Base-by-base conservation (phyloP, 92 coral and sea anemone genomes). In the Epizoanthus illoricatus region DNA sequence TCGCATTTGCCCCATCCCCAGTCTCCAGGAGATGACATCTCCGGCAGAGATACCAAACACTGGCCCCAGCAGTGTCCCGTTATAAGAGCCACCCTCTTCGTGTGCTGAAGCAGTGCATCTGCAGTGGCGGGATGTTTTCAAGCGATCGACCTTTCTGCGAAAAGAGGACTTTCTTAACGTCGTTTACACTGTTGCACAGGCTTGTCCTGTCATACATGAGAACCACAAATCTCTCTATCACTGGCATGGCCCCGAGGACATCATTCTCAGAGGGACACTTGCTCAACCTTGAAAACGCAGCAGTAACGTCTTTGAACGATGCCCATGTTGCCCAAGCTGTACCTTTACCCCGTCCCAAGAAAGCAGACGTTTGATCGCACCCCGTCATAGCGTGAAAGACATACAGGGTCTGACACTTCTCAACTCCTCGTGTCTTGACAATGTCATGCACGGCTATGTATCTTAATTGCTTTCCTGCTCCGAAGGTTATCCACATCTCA, bases 1-100 rank as follows among this genome's bases (percentile, higher is more conserved):
- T 84, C 87, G 42, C 82, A 62, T 58, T 45, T 85, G 58, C 20
- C 16, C 82, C 83, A 74, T 61, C 87, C 87, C 87, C 87, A 74
- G 20, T 75, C 83, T 73, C 73, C 63, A 9, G 83, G 87, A 40
- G 83, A 84, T 24, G 87, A 75, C 36, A 75, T 59, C 36, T 74
- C 75, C 2, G 19, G 74, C 24, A 6, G 45, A 49, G 62, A 56
- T 65, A 84, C 61, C 70, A 83, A 39, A 19, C 81, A 83, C 36
- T 79, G 88, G 7, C 85, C 85, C 88, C 85, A 79, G 70, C 73
- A 55, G 60, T 79, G 73, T 21, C 84, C 70, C 20, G 80, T 84
- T 59, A 66, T 78, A 72, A 67, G 79, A 57, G 85, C 85, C 62
- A 81, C 60, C 17, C 85, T 81, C 60, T 80, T 64, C 69, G 69